Base-by-base conservation (phyloP, 2,113 vertebrate species). In the Tetrao urogallus region DNA sequence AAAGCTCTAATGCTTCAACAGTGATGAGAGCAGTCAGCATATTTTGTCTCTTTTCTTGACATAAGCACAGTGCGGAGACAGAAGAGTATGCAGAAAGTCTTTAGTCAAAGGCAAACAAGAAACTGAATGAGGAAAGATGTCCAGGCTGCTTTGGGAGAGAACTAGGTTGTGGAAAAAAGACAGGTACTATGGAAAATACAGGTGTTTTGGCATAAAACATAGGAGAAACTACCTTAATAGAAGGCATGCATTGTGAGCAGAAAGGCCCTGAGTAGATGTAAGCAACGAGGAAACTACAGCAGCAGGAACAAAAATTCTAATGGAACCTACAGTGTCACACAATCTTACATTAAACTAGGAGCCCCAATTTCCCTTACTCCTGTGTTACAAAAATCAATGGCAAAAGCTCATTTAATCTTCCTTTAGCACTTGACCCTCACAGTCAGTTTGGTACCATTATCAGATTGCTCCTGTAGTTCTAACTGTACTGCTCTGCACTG, bases 351-450 rank as follows among this genome's bases (percentile, higher is more conserved):
- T 40, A 61, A 73, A 70, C 2, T 25, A 66, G 58, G 27, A 86
- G 15, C 22, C 10, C 30, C 4, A 45, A 13, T 17, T 63, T n/a
- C 25, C 19, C 13, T 52, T 67, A 27, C 3, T 61, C 13, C 13
- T 64, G 32, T 61, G 34, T 83, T 19, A 38, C 5, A 21, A 65
- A 91, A 11, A 47, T 27, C 18, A 47, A 19, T 47, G n/a, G 2
- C 8, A 73, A 82, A 74, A 74, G 20, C 5, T 13, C 1, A 0
- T 50, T 76, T 50, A 5, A 27, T 8, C 12, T 63, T 50, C 61
- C 22, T 45, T 58, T 58, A 74, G 20, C 21, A 42, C 3, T 5
- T 0, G 1, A 0, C 60, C 45, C 42, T 83, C 11, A 60, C 3
- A 8, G 32, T 10, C 0, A 1, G 6, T 6, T 57, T 82, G 57